Percentiles rank a stretch among this genome's conserved stretches.
These are phyloP conservation scores for Liolophura sinensis DNA, from an alignment of 1,140 invertebrate species.

Conservation along the genomic window DNA sequence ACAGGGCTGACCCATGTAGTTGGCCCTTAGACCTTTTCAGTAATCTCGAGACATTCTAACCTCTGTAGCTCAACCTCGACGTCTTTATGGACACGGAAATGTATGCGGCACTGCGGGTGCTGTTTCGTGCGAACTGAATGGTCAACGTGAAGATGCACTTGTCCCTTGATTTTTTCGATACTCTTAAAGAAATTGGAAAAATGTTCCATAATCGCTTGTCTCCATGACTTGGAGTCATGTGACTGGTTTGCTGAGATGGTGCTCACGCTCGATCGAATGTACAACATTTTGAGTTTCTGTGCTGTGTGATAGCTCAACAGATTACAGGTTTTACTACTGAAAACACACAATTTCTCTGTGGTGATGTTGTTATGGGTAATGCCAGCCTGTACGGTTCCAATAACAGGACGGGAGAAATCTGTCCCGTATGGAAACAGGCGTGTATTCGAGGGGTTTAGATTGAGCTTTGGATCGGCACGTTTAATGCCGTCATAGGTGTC, in stretches of 20 bases:
- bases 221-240: neutral
- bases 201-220: neutral
- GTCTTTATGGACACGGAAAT: conserved; percentile 23
- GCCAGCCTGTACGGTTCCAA: neutral
- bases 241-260: neutral
- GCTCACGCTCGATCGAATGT: too few relatives aligned
- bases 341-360: conserved; percentile 8
- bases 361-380: neutral
- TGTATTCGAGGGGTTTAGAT: too few relatives aligned
- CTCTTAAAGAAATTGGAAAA: too few relatives aligned
- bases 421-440: too few relatives aligned
- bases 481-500: too few relatives aligned
- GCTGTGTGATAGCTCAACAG: conserved; percentile 11
- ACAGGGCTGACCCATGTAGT: conserved; percentile 43
- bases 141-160: too few relatives aligned
- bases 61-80: conserved; percentile 18
- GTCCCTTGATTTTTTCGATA: too few relatives aligned
- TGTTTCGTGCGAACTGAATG: conserved; percentile 5
- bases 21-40: conserved; percentile 37
- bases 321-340: conserved; percentile 1
- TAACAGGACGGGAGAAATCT: too few relatives aligned
- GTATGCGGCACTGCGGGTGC: conserved; percentile 15
- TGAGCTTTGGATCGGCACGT: too few relatives aligned
- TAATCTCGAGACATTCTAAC: conserved; percentile 31
- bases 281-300: conserved; percentile 4